Base-by-base conservation (phyloP, 2,888 invertebrate species). In the Leptopilina syphax region DNA sequence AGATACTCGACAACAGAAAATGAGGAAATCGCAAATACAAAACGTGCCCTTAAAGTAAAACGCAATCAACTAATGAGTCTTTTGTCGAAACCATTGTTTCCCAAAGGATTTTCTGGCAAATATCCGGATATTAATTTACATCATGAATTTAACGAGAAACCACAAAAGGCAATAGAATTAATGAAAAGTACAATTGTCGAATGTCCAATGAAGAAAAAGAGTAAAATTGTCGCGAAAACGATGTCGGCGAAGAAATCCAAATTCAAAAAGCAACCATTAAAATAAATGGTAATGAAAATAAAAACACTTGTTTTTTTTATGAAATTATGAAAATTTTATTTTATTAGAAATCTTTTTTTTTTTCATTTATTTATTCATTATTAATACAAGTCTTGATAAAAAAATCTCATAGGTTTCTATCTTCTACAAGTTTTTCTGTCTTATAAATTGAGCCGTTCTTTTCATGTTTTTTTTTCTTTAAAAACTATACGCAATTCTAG, bases 91-190 rank as follows among this genome's bases (percentile, higher is more conserved):
- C 95, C 95, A 0, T 88, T 96, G 57, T 95, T 96, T 86, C 95
- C 96, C 0, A 93, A 92, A 87, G 95, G 95, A 0, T 95, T 95
- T 89, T 95, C 94, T 79, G 95, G 94, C 85, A 95, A 94, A 86
- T 95, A 94, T 89, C 94, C 94, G 4, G 89, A 91, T 1, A 91
- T 93, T 0, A 89, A 88, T 82, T 84, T 88, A 2, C 85, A 88
- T 1, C 85, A 91, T 6, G 83, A 90, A 13, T 84, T 90, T 8
- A 86, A 87, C 41, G 86, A 92, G 34, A 83, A 85, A 67, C 82
- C 82, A 13, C 87, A 92, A 83, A 93, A 90, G 81, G 94, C 94
- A 9, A 92, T 94, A 1, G 93, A 94, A 83, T 92, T 93, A 0
- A 93, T 94, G 93, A 93, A 94, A 86, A 92, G 92, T 66, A 92